Evolutionary conservation across 1,140 invertebrate species (phyloP), one percentile per base, ranked within the genome.

Genomic region (Bombyx mandarina): DNA sequence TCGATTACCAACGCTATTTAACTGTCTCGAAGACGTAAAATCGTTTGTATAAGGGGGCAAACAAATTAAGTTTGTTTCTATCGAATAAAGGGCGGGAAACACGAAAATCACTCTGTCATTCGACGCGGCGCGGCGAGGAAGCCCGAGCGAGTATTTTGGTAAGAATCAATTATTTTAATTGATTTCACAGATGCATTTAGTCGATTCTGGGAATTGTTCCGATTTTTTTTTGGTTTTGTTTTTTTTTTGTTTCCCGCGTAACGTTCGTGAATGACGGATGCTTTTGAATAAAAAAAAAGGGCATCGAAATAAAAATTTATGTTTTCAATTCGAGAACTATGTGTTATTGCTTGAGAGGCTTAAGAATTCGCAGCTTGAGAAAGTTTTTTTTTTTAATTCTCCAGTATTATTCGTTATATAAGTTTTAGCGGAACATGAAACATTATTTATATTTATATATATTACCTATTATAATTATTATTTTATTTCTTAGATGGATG

Each of bases 121-220:
- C 71, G 69, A 60, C 61, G 55, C 54, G 50, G 51, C 61, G 55
- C 54, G 50, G 51, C 43, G 46, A 65, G 75, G 81, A 82, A 84
- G 78, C 79, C 75, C 66, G 26, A 79, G 78, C 66, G 26, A 79
- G 78, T 80, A 80, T 80, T 84, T 79, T 79, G 75, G 74, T 78
- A 52, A 71, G 73, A 73, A 75, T 81, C 81, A 84, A 84, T 84
- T 84, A 79, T 74, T 75, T 68, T 84, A 84, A 84, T 84, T 82
- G 81, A 79, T 77, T 78, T 71, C 68, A 77, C 81, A 82, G 78
- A 80, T 78, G 54, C 58, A 49, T 43, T 22, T 22, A 22, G 45
- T 65, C 54, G 58, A 63, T 75, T 73, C 69, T 67, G 54, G 57
- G 71, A 72, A 73, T 54, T 52, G 51, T 43, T 35, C 43, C 1